Evolutionary conservation across 2,113 vertebrate species (phyloP).

Genomic region (Pseudolaguvia tuberculata): DNA sequence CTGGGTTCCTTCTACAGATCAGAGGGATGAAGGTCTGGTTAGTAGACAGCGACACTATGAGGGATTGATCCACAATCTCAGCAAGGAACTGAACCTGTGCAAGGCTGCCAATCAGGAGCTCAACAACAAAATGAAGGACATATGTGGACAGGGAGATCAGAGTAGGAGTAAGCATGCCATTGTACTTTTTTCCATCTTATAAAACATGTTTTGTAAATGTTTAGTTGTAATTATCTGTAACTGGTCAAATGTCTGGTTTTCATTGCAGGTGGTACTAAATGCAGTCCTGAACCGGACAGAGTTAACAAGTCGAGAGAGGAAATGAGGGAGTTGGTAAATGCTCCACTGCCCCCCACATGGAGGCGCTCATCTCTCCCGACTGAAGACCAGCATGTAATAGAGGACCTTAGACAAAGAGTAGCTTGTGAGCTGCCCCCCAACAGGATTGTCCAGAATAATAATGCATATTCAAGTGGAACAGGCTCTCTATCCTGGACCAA

Average conservation of each 20-base stretch:
- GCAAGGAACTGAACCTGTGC: conserved; percentile 80
- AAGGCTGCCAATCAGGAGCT: conserved; percentile 82
- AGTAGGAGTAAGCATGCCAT: conserved; percentile 67
- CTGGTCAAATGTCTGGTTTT: conserved; percentile 34
- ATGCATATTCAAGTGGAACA: conserved; percentile 55
- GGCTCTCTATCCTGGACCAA: conserved; percentile 61
- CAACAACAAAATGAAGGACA: conserved; percentile 70
- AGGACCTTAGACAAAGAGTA: conserved; percentile 69
- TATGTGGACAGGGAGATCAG: conserved; percentile 60
- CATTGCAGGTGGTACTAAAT: conserved; percentile 36
- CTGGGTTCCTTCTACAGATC: conserved; percentile 68
- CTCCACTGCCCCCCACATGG: conserved; percentile 83
- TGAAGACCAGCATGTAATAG: conserved; percentile 69
- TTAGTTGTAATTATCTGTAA: not conserved
- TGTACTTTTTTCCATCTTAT: not conserved
- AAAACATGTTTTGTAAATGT: too few relatives aligned
- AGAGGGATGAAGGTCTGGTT: conserved; percentile 83
- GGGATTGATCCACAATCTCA: conserved; percentile 80
- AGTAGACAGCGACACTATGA: conserved; percentile 87
- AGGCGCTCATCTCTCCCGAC: conserved; percentile 83
- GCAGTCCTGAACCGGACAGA: conserved; percentile 59
- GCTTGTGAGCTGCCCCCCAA: conserved; percentile 51
- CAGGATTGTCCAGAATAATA: conserved; percentile 56
- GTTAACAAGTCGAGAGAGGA: conserved; percentile 68
- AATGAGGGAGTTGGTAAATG: conserved; percentile 77